Percentiles rank a stretch among this genome's conserved stretches.
Conservation (phyloP, 1,140 invertebrate genomes). For the Eriocheir sinensis region DNA sequence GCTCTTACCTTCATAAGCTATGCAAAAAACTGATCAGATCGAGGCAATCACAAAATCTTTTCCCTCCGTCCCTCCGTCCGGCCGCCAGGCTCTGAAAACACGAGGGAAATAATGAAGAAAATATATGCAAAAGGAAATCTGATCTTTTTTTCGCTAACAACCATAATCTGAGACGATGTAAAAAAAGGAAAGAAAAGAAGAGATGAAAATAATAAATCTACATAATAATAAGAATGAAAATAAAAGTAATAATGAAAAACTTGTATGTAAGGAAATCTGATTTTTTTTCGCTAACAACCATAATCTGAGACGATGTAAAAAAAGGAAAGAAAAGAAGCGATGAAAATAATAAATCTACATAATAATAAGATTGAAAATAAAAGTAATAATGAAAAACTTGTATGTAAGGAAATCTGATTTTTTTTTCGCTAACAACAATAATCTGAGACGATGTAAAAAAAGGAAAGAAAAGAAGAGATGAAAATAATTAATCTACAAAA, state of each 20-base stretch:
- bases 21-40: background rate
- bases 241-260: too few species aligned
- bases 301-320: background rate
- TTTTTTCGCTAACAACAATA: background rate
- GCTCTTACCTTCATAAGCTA: background rate
- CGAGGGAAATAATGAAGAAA: too few species aligned
- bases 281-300: background rate
- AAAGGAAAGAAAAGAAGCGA: too few species aligned
- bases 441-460: background rate
- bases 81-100: background rate
- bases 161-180: background rate
- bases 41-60: background rate
- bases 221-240: background rate
- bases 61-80: background rate
- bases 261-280: too few species aligned
- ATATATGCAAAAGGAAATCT: too few species aligned
- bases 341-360: too few species aligned
- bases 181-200: background rate
- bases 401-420: too few species aligned
- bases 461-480: too few species aligned
- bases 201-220: too few species aligned
- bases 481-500: too few species aligned
- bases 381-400: too few species aligned
- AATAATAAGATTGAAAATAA: background rate
- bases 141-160: background rate